phyloP scores from a whole-genome alignment of 2,113 vertebrate species.

The Paramormyrops kingsleyae region DNA sequence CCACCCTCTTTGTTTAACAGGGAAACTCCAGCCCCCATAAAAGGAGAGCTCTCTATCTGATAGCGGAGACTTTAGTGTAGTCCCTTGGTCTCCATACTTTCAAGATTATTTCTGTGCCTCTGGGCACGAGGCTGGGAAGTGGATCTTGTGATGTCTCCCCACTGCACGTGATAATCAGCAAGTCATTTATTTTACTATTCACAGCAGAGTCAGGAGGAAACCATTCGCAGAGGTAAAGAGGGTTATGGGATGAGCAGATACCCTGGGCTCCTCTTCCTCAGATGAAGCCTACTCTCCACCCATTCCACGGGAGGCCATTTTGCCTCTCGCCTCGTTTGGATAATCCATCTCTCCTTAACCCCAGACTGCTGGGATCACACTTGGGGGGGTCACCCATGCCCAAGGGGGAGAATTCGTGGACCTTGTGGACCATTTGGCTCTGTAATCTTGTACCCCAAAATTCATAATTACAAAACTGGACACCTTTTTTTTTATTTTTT shows the following conservation, averaged over 20 bases:
- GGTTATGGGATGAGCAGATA: not conserved
- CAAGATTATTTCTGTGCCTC: constrained; percentile 1
- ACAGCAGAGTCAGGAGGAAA: not conserved
- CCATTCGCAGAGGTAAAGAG: not conserved
- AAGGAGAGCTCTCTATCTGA: not conserved
- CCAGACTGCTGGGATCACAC: constrained; percentile 40
- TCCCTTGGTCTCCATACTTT: not conserved
- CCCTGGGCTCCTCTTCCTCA: not conserved
- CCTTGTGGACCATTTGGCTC: constrained; percentile 78
- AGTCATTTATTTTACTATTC: not conserved
- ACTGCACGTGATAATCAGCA: not conserved
- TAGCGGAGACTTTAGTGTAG: not conserved
- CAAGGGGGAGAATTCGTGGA: constrained; percentile 49
- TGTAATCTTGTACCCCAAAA: constrained; percentile 98
- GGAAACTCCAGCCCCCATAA: not conserved
- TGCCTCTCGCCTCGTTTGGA: not conserved
- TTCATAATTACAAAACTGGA: constrained; percentile 97
- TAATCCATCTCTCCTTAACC: constrained; percentile 32
- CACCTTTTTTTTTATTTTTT: constrained; percentile 72
- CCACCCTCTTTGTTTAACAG: not conserved
- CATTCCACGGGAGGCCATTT: not conserved
- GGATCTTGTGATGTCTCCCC: not conserved
- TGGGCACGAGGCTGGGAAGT: not conserved
- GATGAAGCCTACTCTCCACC: not conserved
- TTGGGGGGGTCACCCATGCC: constrained; percentile 51